These are phyloP conservation scores for human DNA, from an alignment of 2,113 vertebrate genomes.

Conservation along the genomic window DNA sequence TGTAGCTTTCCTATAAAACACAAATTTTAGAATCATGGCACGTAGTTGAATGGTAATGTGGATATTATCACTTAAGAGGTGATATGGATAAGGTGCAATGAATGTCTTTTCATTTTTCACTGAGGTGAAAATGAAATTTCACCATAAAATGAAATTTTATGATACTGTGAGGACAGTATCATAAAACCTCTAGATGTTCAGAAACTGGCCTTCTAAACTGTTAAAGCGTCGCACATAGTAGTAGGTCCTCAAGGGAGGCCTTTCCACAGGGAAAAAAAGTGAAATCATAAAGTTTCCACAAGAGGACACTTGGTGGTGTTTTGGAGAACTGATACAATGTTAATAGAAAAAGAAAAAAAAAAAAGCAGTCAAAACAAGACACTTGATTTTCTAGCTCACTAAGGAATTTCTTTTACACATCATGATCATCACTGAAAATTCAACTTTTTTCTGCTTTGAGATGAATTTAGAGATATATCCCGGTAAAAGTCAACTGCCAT, in stretches of 20 bases:
- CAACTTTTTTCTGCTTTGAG: neutral
- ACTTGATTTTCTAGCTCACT: neutral
- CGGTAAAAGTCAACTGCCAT: neutral
- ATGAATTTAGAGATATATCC: neutral
- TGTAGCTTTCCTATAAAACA: neutral
- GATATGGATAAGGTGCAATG: accelerated
- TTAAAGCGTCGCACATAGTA: neutral
- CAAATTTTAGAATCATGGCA: accelerated
- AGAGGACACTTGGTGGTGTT: neutral
- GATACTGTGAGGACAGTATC: too few relatives aligned
- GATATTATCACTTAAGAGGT: accelerated
- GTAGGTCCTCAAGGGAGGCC: neutral
- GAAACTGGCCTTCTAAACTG: neutral
- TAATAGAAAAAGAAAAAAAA: too few relatives aligned
- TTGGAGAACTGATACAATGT: too few relatives aligned
- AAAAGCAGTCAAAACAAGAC: too few relatives aligned
- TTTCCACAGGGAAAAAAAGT: neutral
- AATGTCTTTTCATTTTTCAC: neutral
- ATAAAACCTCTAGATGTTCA: neutral
- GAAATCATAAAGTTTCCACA: neutral
- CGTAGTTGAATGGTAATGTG: accelerated
- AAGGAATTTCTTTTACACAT: neutral
- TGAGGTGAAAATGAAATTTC: neutral
- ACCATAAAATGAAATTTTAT: too few relatives aligned
- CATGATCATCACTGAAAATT: neutral